Percentiles rank a stretch among this genome's conserved stretches.
phyloP scores from a whole-genome alignment of 2,113 vertebrate species.

The Apistogramma diplotaenia region DNA sequence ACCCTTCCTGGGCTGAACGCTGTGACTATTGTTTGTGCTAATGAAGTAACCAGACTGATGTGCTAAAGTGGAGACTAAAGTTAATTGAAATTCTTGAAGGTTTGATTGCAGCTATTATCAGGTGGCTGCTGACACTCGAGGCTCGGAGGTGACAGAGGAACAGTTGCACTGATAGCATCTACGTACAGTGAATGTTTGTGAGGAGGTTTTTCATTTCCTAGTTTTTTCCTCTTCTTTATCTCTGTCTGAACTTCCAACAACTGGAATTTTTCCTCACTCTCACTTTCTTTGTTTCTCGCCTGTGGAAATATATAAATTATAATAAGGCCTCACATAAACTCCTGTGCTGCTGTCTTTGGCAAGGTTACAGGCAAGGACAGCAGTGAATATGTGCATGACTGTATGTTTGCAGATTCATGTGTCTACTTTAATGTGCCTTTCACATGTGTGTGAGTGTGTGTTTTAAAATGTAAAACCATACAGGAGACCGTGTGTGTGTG shows the following conservation, averaged over 20 bases:
- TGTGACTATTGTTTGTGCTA: slow-evolving; percentile 14
- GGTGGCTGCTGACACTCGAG: not conserved
- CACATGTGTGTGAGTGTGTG: not conserved
- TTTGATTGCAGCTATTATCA: slow-evolving; percentile 8
- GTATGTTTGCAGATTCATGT: slow-evolving; percentile 2
- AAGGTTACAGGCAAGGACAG: slow-evolving; percentile 20
- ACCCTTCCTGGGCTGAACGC: not conserved
- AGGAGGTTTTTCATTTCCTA: not conserved
- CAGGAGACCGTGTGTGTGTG: not conserved
- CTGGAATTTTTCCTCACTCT: not conserved
- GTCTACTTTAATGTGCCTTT: not conserved
- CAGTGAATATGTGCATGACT: not conserved
- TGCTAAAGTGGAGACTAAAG: not conserved
- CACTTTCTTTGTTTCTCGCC: not conserved
- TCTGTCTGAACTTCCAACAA: not conserved
- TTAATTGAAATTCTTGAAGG: slow-evolving; percentile 27
- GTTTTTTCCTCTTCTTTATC: not conserved
- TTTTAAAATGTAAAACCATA: not conserved
- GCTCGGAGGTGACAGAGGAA: not conserved
- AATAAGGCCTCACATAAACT: slow-evolving; percentile 17
- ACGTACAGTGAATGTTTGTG: not conserved
- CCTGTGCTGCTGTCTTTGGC: not conserved
- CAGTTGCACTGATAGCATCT: not conserved
- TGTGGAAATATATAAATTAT: not conserved
- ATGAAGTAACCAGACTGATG: slow-evolving; percentile 7